These are phyloP conservation scores for Furcifer pardalis DNA, from an alignment of 2,797 vertebrate genomes.

Conservation along the genomic window DNA sequence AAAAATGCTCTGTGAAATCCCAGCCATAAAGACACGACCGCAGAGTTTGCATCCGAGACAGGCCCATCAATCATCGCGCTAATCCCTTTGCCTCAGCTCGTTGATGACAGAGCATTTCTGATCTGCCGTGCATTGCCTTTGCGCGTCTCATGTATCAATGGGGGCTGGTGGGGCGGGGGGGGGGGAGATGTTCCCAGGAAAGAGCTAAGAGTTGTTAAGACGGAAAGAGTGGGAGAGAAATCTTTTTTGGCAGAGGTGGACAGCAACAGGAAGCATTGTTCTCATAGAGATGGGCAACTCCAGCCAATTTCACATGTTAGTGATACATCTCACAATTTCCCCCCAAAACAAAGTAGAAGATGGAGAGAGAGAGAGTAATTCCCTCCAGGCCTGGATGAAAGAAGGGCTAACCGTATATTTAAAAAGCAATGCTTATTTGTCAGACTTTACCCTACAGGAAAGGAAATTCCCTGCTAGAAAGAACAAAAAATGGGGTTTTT, in stretches of 20 bases:
- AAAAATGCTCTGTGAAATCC: fast-evolving
- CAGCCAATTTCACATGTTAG: constrained; percentile 48
- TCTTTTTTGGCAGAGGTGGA: constrained; percentile 53
- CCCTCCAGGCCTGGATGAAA: not conserved
- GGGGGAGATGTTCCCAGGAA: constrained; percentile 46
- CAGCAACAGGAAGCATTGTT: constrained; percentile 53
- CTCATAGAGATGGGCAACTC: constrained; percentile 12
- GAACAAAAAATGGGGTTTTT: not conserved
- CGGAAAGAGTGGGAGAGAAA: constrained; percentile 39
- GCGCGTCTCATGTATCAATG: constrained; percentile 49
- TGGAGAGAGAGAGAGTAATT: not conserved
- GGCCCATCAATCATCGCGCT: constrained; percentile 25
- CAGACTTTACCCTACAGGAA: constrained; percentile 22
- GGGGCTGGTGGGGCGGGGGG: too few relatives aligned
- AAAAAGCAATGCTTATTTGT: constrained; percentile 32
- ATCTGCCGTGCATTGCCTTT: constrained; percentile 46
- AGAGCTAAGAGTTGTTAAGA: not conserved
- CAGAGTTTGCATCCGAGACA: not conserved
- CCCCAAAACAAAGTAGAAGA: constrained; percentile 26
- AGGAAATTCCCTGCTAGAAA: constrained; percentile 22
- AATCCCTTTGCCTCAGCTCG: constrained; percentile 20
- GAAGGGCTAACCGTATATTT: not conserved
- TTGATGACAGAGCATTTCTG: not conserved
- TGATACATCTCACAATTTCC: constrained; percentile 19
- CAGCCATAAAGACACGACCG: not conserved